Evolutionary conservation across 2,797 vertebrate species (phyloP), one percentile per base, ranked within the genome.

Genomic region (Pseudochirops cupreus): DNA sequence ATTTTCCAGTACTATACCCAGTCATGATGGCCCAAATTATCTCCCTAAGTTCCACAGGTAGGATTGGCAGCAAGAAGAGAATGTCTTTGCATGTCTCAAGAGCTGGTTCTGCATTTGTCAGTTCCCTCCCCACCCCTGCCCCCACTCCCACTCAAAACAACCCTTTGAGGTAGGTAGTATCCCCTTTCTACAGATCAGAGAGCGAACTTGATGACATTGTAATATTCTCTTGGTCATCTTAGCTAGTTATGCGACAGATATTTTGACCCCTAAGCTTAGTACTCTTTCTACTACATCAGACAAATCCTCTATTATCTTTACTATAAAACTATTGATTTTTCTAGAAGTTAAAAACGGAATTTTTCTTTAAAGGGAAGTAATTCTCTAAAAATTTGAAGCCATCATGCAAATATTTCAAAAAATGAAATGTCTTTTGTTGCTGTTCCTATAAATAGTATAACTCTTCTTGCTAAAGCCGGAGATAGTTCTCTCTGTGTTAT

Each of bases 381-480:
- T 2, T 33, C 55, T 46, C 62, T 26, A 4, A 53, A 11, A 26
- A 7, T 0, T 1, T 33, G 95, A 39, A 56, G 26, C 28, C 18
- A 46, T 46, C 1, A 0, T 93, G 33, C 18, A 21, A 13, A 1
- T 39, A 1, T 53, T 5, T 33, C 90, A 9, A 5, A 18, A 6
- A 39, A 12, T 12, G 3, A 10, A 1, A 21, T 1, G 4, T 7
- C 13, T 31, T 0, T 21, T 46, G 0, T 28, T 54, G 21, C 67
- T 56, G 87, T 74, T 50, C 24, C 56, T 55, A 14, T 50, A 21
- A 82, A 62, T 1, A 9, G n/a, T 67, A 21, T 56, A 90, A 56
- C 12, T n/a, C 33, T 2, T 52, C 29, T 55, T 12, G 52, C 53
- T 33, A 33, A 56, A 56, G 56, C n/a, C 91, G 33, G 46, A 26